Conservation (phyloP, 2,113 vertebrate species). For the Hucho hucho region DNA sequence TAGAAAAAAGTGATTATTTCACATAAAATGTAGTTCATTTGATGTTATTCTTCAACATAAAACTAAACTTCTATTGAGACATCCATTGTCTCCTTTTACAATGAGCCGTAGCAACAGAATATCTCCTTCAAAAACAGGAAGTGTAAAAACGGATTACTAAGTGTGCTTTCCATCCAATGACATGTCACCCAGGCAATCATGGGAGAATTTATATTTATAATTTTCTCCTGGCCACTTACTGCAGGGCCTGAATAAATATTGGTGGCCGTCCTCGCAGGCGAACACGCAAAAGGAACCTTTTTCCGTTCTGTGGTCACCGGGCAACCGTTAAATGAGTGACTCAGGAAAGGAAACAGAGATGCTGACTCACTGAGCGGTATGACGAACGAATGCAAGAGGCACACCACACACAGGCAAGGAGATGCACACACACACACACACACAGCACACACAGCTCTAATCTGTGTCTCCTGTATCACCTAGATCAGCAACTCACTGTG, state of each 20-base stretch:
- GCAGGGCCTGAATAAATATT: slow-evolving; percentile 78
- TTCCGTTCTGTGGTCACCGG: slow-evolving; percentile 68
- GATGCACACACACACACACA: neutral
- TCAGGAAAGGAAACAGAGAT: slow-evolving; percentile 68
- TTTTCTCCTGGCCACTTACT: slow-evolving; percentile 62
- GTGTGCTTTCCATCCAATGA: slow-evolving; percentile 33
- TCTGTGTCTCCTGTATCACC: slow-evolving; percentile 77
- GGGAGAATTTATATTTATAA: slow-evolving; percentile 42
- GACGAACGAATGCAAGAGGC: slow-evolving; percentile 57
- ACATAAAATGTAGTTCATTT: neutral
- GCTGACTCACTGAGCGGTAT: slow-evolving; percentile 74
- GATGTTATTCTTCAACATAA: neutral
- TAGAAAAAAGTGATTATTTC: neutral
- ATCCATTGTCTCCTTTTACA: neutral
- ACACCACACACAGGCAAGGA: slow-evolving; percentile 33
- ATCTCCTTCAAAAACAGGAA: slow-evolving; percentile 54
- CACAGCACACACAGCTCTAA: slow-evolving; percentile 77
- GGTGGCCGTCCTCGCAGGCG: slow-evolving; percentile 55
- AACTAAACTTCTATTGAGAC: neutral
- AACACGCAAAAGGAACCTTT: slow-evolving; percentile 79
- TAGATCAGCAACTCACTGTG: slow-evolving; percentile 80
- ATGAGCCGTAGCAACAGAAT: neutral
- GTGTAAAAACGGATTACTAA: slow-evolving; percentile 54
- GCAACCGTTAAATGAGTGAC: slow-evolving; percentile 76
- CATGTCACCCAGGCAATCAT: slow-evolving; percentile 50